A percentile compares a stretch with the other conserved stretches of the same genome.
Conservation (phyloP, 2,888 invertebrate genomes). For the Drosophila macrospina region DNA sequence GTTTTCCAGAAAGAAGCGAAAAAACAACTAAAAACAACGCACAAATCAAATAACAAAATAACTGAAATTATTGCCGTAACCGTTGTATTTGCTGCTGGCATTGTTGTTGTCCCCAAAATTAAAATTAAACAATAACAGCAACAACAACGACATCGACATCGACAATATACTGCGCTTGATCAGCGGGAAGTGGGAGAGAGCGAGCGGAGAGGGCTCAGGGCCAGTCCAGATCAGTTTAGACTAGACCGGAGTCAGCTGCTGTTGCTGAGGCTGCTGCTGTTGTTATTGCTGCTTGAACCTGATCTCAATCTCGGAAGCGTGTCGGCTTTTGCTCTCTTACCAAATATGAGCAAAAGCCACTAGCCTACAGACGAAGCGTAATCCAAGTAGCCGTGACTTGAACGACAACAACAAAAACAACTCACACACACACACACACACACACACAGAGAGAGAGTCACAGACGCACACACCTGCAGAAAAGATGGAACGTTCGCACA, state of each 20-base stretch:
- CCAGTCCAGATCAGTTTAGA: constrained; percentile 12
- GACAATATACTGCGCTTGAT: constrained; percentile 6
- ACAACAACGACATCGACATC: constrained; percentile 3
- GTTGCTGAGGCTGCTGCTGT: not conserved
- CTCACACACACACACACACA: not conserved
- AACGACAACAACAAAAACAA: constrained; percentile 2
- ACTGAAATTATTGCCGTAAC: constrained; percentile 51
- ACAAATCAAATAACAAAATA: constrained; percentile 46
- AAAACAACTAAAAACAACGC: constrained; percentile 11
- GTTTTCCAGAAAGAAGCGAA: constrained; percentile 38
- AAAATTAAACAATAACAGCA: constrained; percentile 40
- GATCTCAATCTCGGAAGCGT: constrained; percentile 55
- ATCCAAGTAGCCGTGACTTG: constrained; percentile 56
- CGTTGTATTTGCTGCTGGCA: not conserved
- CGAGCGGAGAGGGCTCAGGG: constrained; percentile 2
- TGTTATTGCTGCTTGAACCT: constrained; percentile 9
- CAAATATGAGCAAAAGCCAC: constrained; percentile 71
- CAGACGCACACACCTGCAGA: not conserved
- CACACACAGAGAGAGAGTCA: not conserved
- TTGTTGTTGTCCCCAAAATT: constrained; percentile 23
- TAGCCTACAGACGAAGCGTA: constrained; percentile 32
- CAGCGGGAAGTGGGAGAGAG: not conserved
- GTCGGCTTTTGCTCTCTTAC: constrained; percentile 56
- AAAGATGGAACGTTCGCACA: constrained; percentile 71
- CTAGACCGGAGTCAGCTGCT: constrained; percentile 8